Percentiles rank a stretch among this genome's conserved stretches.
These are phyloP conservation scores for Ochlodes sylvanus DNA, from an alignment of 2,888 invertebrate genomes.

Conservation along the genomic window DNA sequence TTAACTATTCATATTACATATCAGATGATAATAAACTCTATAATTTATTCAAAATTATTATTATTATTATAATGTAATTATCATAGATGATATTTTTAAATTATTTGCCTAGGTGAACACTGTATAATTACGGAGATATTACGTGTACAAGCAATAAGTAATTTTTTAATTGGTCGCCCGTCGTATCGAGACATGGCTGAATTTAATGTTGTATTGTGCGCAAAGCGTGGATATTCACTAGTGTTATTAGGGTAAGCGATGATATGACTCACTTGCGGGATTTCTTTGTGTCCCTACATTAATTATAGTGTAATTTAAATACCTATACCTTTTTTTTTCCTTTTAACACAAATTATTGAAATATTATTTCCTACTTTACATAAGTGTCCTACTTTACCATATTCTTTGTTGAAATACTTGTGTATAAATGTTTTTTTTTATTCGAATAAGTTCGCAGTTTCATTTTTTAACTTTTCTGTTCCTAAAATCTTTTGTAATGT, in stretches of 20 bases:
- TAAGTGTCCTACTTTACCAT: too few relatives aligned
- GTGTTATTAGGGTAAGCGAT: constrained; percentile 35
- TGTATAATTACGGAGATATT: constrained; percentile 61
- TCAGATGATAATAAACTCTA: constrained; percentile 71
- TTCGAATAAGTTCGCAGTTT: too few relatives aligned
- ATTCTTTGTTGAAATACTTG: too few relatives aligned
- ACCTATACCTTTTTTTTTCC: too few relatives aligned
- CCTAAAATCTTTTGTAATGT: too few relatives aligned
- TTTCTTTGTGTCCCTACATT: not conserved
- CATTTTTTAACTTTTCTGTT: too few relatives aligned
- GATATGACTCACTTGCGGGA: not conserved
- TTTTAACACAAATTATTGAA: too few relatives aligned
- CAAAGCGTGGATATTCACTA: constrained; percentile 63
- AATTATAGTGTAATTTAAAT: too few relatives aligned
- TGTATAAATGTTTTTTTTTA: too few relatives aligned
- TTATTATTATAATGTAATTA: constrained; percentile 48
- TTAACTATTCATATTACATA: constrained; percentile 58
- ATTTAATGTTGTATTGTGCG: constrained; percentile 79
- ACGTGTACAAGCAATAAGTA: constrained; percentile 85
- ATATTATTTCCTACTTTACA: too few relatives aligned
- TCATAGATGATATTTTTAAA: constrained; percentile 61
- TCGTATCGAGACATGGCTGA: constrained; percentile 69
- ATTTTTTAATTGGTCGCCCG: constrained; percentile 75
- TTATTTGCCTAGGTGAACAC: constrained; percentile 77
- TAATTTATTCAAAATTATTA: constrained; percentile 55